A percentile compares a stretch with the other conserved stretches of the same genome.
phyloP scores from a whole-genome alignment of 2,797 vertebrate genomes.

The Simalia tracyae region DNA sequence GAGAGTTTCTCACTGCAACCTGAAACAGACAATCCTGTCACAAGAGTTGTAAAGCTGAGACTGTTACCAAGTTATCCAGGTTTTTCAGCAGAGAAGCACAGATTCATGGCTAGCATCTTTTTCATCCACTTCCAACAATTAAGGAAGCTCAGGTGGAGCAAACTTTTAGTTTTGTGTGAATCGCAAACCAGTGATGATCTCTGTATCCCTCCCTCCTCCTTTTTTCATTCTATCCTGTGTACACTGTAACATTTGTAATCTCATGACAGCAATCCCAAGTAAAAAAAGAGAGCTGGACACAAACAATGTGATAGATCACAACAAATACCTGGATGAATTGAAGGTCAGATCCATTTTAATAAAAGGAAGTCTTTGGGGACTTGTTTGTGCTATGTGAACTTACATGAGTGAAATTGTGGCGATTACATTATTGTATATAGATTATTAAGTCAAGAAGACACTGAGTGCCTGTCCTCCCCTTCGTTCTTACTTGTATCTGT shows the following conservation, averaged over 20 bases:
- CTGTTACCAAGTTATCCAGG: not conserved
- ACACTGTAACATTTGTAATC: conserved; percentile 11
- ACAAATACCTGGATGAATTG: conserved; percentile 26
- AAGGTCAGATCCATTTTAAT: conserved; percentile 29
- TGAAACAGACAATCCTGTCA: conserved; percentile 17
- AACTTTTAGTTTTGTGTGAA: conserved; percentile 4
- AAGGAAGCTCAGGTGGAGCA: not conserved
- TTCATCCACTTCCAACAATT: not conserved
- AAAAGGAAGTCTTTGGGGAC: conserved; percentile 6
- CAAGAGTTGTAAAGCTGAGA: conserved; percentile 38
- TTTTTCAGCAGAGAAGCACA: conserved; percentile 2
- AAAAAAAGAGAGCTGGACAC: conserved; percentile 21
- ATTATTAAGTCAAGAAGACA: conserved; percentile 40
- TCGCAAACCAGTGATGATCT: not conserved
- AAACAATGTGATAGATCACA: conserved; percentile 12
- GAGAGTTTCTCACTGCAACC: conserved; percentile 24
- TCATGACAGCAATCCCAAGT: conserved; percentile 8
- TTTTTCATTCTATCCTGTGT: not conserved
- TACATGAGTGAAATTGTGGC: conserved; percentile 11
- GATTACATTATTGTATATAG: conserved; percentile 22
- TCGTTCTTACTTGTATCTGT: not conserved
- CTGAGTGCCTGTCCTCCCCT: conserved; percentile 2
- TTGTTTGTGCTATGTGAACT: conserved; percentile 14
- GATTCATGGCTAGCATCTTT: conserved; percentile 1
- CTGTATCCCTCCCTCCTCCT: too few species aligned